Base-by-base conservation (phyloP, 2,888 invertebrate genomes). In the Dimorphilus gyrociliatus region DNA sequence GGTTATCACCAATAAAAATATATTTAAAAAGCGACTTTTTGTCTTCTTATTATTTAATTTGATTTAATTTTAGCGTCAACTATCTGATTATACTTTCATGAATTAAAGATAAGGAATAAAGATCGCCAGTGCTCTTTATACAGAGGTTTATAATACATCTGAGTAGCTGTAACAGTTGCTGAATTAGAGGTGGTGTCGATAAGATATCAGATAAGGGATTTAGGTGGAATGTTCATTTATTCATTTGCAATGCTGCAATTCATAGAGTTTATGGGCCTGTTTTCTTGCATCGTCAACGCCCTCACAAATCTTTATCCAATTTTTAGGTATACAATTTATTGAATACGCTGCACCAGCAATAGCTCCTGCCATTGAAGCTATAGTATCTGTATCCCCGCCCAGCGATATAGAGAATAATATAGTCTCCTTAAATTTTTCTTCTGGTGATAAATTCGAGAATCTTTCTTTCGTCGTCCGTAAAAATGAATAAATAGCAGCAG, bases 371-470 rank as follows among this genome's bases (percentile, higher is more conserved):
- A 78, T 78, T 28, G 72, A 69, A 1, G 74, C 77, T 44, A 79
- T 76, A 1, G 78, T 79, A 47, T 79, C 78, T 0, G 78, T 75
- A 54, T 79, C 78, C 3, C 78, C 78, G 16, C 78, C 78, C 8
- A 79, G 57, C 12, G 71, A 69, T 37, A 78, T 73, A 7, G 78
- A 74, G 55, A 72, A 75, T 44, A 75, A 72, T 21, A 79, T 60
- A 3, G 74, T 70, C 39, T 75, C 65, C 47, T 74, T 67, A 46
- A 75, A 69, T 16, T 66, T 60, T 55, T 72, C 72, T 8, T 43
- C 38, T 5, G 35, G 37, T 51, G 53, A 36, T n/a, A 29, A 31
- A 14, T 21, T 21, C 8, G 21, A 10, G 8, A n/a, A 8, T 10
- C n/a, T 10, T n/a, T 10, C n/a, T 21, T 21, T 8, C 21, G n/a